Base-by-base conservation (phyloP, 2,888 invertebrate genomes). In the Athalia rosae region DNA sequence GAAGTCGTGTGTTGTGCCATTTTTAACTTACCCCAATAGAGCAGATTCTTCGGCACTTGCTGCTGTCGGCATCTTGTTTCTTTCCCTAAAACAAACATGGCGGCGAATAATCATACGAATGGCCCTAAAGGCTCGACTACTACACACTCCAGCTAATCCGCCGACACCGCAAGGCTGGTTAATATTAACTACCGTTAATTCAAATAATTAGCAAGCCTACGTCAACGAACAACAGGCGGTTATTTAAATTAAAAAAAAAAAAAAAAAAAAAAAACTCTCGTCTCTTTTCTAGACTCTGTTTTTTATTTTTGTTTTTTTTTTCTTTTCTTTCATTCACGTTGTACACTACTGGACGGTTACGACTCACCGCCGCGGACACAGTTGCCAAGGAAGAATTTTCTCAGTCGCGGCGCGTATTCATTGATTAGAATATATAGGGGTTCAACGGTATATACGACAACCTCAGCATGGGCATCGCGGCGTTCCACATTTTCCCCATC, bases 11-110 rank as follows among this genome's bases (percentile, higher is more conserved):
- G 15, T n/a, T 13, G 45, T 48, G 45, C 71, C 56, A 13, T 58
- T 71, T 58, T 56, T 76, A 82, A 89, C 96, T 96, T 94, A 97
- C 96, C 96, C 95, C 90, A 97, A 92, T 81, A 97, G 94, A 89
- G 96, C 95, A 85, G 96, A 95, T 92, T 96, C 96, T 92, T 97
- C 97, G 90, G 95, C 94, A 85, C 92, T 90, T 81, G 91, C 93
- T 86, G 93, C 93, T 83, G 94, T 91, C 85, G 95, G 94, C 95
- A 95, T 95, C 91, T 92, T 94, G 87, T 85, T 86, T 88, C 84
- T 87, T 82, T 89, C 87, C 89, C 89, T 89, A 89, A 84, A 90
- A 90, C 89, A 90, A 86, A 89, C 61, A 90, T 87, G 87, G 86
- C 85, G 85, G 86, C 85, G 83, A 85, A 89, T 89, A 88, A 89